These are phyloP conservation scores for Lagorchestes hirsutus DNA, from an alignment of 2,797 vertebrate species.

Conservation along the genomic window DNA sequence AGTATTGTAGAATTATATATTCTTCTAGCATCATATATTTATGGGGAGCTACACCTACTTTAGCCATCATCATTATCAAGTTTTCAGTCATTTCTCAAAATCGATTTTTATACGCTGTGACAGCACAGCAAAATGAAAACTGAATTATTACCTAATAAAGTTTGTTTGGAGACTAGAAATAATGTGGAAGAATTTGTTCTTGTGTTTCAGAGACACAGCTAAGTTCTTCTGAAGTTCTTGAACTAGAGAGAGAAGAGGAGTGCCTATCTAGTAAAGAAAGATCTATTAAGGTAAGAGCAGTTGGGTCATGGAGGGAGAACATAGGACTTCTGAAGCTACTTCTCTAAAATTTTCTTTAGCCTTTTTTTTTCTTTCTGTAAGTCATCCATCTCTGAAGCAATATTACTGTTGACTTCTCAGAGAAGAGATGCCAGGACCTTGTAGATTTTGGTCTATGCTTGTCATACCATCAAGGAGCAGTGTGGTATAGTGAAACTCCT, in stretches of 20 bases:
- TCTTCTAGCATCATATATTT: conserved; percentile 48
- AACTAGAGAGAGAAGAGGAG: conserved; percentile 78
- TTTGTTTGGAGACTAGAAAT: conserved; percentile 32
- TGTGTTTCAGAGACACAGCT: conserved; percentile 86
- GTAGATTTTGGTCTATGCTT: conserved; percentile 33
- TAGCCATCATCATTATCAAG: conserved; percentile 44
- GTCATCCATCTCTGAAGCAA: conserved; percentile 35
- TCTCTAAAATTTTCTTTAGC: conserved; percentile 31
- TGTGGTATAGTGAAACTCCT: neutral
- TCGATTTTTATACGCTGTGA: conserved; percentile 29
- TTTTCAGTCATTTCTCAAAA: conserved; percentile 39
- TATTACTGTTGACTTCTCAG: conserved; percentile 14
- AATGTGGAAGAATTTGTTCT: conserved; percentile 33
- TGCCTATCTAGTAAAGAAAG: conserved; percentile 67
- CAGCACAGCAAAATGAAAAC: conserved; percentile 56
- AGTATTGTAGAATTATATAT: conserved; percentile 32
- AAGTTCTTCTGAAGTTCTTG: conserved; percentile 80
- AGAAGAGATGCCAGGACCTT: conserved; percentile 48
- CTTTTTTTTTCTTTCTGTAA: conserved; percentile 48
- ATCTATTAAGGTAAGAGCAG: conserved; percentile 80
- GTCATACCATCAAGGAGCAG: neutral
- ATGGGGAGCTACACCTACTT: conserved; percentile 38
- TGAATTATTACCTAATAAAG: conserved; percentile 25
- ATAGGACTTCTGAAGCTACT: conserved; percentile 50
- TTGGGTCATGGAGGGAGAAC: conserved; percentile 52